phyloP scores from a whole-genome alignment of 2,797 vertebrate genomes.

The Aythya fuligula region DNA sequence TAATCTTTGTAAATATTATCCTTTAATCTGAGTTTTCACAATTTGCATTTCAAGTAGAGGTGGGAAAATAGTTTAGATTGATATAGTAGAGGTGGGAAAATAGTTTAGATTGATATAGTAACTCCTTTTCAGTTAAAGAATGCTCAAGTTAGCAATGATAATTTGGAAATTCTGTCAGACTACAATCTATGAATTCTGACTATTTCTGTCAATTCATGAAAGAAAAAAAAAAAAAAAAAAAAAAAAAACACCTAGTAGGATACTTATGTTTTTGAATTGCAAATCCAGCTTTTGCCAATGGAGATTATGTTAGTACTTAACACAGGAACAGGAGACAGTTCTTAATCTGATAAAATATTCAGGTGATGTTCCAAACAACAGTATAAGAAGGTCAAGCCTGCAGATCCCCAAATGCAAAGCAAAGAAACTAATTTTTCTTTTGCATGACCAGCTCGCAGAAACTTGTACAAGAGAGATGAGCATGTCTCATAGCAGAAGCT shows the following conservation, averaged over 20 bases:
- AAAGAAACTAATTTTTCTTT: background rate
- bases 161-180: background rate
- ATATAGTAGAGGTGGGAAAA: background rate
- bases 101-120: background rate
- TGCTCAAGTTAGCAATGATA: background rate
- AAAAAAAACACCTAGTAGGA: background rate
- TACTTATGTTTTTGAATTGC: background rate
- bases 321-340: background rate
- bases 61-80: background rate
- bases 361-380: background rate
- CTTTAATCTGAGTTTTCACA: background rate
- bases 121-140: background rate
- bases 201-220: background rate
- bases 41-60: background rate
- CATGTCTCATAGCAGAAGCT: background rate
- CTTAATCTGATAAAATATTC: background rate
- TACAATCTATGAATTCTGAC: background rate
- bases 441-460: background rate
- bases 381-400: background rate
- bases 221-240: background rate
- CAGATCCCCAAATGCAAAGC: background rate
- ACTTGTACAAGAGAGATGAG: background rate
- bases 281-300: background rate
- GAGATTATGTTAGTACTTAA: background rate
- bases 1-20: background rate